Evolutionary conservation across 2,797 vertebrate genomes (phyloP), one percentile per base, ranked within the genome.

Genomic region (Cirrhinus mrigala): DNA sequence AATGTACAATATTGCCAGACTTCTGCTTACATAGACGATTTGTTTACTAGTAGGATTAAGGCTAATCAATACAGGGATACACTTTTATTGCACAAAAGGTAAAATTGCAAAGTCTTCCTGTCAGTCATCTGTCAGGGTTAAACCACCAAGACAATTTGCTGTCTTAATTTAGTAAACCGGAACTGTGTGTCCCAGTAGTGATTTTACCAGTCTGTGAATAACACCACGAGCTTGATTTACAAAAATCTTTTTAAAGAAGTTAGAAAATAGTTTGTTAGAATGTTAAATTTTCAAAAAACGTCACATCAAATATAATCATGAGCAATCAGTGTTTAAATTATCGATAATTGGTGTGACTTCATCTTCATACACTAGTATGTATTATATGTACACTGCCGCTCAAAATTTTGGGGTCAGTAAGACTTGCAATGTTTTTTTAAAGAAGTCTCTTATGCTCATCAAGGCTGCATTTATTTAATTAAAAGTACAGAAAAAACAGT

Each of bases 21-120:
- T 22, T 71, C 5, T 46, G 68, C 69, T 74, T 74, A n/a, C 44
- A 50, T n/a, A 37, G 29, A 56, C n/a, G 22, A 4, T 71, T 60
- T 29, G 37, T 60, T 48, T 60, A 82, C 37, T 60, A 48, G 40
- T 20, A n/a, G 69, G 69, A 48, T 20, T 73, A 60, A 73, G 73
- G 40, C 10, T 62, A 64, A 64, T 64, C 40, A 48, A 64, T 64
- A 64, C 5, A 29, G 9, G 56, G n/a, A 64, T 46, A 7, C 16
- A 7, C 9, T 64, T 62, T 46, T 46, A 79, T 62, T 60, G 56
- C 40, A 79, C 74, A 27, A 40, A 2, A 10, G 16, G 16, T 73
- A 11, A 60, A 73, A 82, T 33, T 46, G 54, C 40, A n/a, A 60
- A 44, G 27, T n/a, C 52, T 58, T 18, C 69, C 27, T 56, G n/a